Conservation (phyloP, 1,140 invertebrate genomes). For the Caenorhabditis latens region DNA sequence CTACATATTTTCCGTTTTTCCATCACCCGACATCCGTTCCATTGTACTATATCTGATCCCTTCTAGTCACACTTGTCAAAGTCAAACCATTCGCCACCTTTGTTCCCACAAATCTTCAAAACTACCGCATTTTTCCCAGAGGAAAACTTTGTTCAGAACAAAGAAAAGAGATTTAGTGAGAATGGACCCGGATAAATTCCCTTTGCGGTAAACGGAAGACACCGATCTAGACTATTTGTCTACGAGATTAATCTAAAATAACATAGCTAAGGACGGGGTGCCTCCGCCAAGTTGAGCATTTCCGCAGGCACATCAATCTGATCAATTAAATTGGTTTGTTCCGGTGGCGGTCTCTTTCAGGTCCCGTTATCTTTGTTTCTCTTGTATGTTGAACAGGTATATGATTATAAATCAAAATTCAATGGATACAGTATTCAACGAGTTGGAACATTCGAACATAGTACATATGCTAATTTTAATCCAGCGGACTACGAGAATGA, state of each 20-base stretch:
- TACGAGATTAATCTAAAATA: constrained; percentile 22
- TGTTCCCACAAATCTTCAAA: background rate
- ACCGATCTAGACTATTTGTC: constrained; percentile 29
- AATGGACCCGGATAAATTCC: constrained; percentile 43
- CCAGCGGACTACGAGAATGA: background rate
- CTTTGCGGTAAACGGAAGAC: constrained; percentile 54
- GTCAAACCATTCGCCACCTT: background rate
- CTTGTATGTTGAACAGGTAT: background rate
- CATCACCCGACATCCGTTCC: background rate
- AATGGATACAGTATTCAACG: background rate
- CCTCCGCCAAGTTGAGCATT: constrained; percentile 21
- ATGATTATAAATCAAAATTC: constrained; percentile 2
- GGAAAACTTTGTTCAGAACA: constrained; percentile 12
- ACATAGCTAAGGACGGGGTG: background rate
- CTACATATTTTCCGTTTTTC: no score
- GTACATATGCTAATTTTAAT: constrained; percentile 43
- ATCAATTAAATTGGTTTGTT: constrained; percentile 48
- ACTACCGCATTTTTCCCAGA: constrained; percentile 1
- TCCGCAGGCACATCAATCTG: background rate
- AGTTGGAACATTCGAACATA: constrained; percentile 30
- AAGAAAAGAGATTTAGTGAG: constrained; percentile 28
- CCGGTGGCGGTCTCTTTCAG: constrained; percentile 23
- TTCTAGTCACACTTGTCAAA: constrained; percentile 1
- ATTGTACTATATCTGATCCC: background rate
- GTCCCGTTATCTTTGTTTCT: background rate